A percentile compares a stretch with the other conserved stretches of the same genome.
Conservation (phyloP, 2,113 vertebrate species). For the Isichthys henryi region DNA sequence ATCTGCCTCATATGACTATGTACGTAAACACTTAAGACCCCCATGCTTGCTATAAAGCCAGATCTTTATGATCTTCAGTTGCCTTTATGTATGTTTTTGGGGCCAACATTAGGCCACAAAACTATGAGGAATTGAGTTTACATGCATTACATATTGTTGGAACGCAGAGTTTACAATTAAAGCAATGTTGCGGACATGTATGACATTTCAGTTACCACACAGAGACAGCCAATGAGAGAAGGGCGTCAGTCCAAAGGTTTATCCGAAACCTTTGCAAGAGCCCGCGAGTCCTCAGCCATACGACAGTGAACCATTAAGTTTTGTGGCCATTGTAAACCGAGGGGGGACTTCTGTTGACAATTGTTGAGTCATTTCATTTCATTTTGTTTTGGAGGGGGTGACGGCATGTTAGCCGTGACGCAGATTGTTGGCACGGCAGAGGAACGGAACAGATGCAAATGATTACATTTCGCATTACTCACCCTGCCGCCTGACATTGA, state of each 20-base stretch:
- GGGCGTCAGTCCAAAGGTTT: background rate
- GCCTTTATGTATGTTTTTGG: background rate
- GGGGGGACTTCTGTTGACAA: background rate
- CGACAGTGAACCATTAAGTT: background rate
- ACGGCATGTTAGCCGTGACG: background rate
- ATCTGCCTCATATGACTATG: background rate
- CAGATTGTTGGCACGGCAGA: background rate
- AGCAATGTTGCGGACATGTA: background rate
- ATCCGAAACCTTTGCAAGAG: background rate
- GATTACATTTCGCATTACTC: slow-evolving; percentile 17
- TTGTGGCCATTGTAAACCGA: background rate
- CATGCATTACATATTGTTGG: background rate
- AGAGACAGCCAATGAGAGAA: background rate
- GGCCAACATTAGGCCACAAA: background rate
- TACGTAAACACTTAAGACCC: background rate
- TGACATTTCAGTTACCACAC: background rate
- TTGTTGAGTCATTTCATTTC: slow-evolving; percentile 12
- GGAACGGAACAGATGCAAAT: slow-evolving; percentile 15
- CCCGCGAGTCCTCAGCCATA: background rate
- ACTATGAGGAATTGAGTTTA: background rate
- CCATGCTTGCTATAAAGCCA: background rate
- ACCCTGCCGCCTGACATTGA: background rate
- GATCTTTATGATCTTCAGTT: background rate
- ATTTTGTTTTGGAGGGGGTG: background rate
- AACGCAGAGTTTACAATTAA: background rate